Percentiles rank a stretch among this genome's conserved stretches.
These are phyloP conservation scores for Ochotona curzoniae DNA, from an alignment of 2,113 vertebrate genomes.

Conservation along the genomic window DNA sequence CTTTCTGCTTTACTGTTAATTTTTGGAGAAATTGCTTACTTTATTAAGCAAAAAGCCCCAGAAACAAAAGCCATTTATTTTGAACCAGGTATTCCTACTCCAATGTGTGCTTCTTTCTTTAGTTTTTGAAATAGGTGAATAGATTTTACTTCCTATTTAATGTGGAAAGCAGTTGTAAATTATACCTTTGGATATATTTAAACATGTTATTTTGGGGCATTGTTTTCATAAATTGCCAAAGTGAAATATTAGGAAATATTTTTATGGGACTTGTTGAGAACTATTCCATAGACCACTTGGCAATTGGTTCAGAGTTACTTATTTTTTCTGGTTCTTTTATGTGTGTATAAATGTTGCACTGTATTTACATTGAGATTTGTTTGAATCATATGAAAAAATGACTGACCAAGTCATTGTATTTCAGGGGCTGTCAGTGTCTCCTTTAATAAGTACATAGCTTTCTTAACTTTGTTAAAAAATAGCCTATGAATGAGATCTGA, in stretches of 20 bases:
- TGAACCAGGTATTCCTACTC: neutral
- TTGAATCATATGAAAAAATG: conserved; percentile 18
- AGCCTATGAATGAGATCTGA: neutral
- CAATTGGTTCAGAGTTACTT: neutral
- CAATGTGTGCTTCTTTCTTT: neutral
- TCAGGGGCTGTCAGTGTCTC: neutral
- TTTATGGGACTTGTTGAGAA: neutral
- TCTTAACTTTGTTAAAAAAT: conserved; percentile 14
- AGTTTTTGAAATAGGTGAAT: neutral
- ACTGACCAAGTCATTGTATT: neutral
- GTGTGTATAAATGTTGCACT: neutral
- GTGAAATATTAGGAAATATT: neutral
- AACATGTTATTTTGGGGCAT: neutral
- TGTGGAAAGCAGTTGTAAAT: neutral
- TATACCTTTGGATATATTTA: neutral
- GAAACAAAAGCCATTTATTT: neutral
- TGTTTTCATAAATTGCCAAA: conserved; percentile 9
- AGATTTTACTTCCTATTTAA: neutral
- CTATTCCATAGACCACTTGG: neutral
- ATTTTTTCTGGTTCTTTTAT: neutral
- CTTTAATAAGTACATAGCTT: neutral
- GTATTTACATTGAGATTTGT: neutral
- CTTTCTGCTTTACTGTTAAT: neutral
- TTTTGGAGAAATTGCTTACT: neutral
- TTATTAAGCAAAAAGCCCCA: neutral